Evolutionary conservation across 2,888 invertebrate species (phyloP).

Genomic region (Drosophila ustulata): DNA sequence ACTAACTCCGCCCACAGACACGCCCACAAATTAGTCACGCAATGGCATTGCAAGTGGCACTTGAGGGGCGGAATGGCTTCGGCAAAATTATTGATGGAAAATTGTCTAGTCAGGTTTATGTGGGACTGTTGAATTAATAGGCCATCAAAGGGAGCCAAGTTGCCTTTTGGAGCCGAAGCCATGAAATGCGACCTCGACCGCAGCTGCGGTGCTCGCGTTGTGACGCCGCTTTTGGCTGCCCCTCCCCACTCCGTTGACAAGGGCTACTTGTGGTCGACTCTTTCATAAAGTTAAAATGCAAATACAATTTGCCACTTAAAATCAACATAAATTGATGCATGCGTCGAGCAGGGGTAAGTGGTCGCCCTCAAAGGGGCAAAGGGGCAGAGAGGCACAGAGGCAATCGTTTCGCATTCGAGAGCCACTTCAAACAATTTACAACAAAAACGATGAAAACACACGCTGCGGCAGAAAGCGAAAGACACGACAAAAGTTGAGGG

Average conservation of each 20-base stretch:
- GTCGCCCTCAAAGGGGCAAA: not conserved
- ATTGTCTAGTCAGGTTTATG: constrained; percentile 13
- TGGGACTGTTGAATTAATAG: constrained; percentile 36
- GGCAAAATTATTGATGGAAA: constrained; percentile 40
- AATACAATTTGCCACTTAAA: constrained; percentile 81
- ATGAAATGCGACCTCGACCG: constrained; percentile 26
- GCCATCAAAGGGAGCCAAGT: constrained; percentile 37
- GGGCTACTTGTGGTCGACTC: constrained; percentile 70
- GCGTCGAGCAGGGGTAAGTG: constrained; percentile 31
- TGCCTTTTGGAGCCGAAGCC: constrained; percentile 9
- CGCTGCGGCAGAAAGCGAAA: constrained; percentile 2
- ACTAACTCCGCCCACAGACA: not conserved
- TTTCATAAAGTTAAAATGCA: constrained; percentile 69
- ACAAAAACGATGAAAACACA: constrained; percentile 41
- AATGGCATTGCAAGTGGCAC: constrained; percentile 1
- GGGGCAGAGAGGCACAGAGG: constrained; percentile 31
- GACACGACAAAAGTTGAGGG: constrained; percentile 1
- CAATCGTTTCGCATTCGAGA: constrained; percentile 58
- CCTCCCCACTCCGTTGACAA: constrained; percentile 11
- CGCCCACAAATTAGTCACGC: constrained; percentile 39
- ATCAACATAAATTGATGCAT: constrained; percentile 68
- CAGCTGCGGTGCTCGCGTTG: constrained; percentile 37
- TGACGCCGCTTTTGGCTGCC: constrained; percentile 26
- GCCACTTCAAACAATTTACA: constrained; percentile 67
- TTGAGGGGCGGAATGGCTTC: constrained; percentile 2